Evolutionary conservation across 2,888 invertebrate species (phyloP), one percentile per base, ranked within the genome.

Genomic region (Tachystola acroxantha): DNA sequence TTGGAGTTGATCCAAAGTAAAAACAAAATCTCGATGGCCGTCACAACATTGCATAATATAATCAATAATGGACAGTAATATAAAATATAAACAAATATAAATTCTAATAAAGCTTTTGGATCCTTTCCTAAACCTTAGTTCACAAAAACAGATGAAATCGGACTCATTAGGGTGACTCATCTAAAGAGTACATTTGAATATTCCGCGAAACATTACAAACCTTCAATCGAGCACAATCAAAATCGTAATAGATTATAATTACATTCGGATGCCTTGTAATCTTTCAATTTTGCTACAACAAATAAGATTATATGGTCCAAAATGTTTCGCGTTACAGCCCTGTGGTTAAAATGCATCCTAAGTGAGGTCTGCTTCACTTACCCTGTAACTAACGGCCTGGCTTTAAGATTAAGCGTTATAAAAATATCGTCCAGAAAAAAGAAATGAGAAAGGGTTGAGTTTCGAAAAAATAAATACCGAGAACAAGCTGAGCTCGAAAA

Each of bases 311-410:
- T 53, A 56, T 39, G 52, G 41, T 48, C 39, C 36, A 46, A 50
- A 45, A 48, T 35, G 35, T 39, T 42, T 19, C 7, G 20, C 34
- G 40, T 47, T 42, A 36, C 64, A 70, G 52, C 74, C 76, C 72
- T 76, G 48, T 72, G 51, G 63, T 76, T 77, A 74, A 72, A 70
- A 68, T 56, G 59, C 62, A 65, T 69, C 64, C 60, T 64, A 67
- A 68, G 68, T 68, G 57, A 64, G 64, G 58, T 64, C 62, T 56
- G 56, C 53, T 60, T 66, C 61, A 66, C 65, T 64, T 64, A 52
- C 53, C 54, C 60, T 53, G 55, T 61, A 64, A 67, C 65, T 63
- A 64, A 71, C 64, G 62, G 63, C 60, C 45, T 44, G 57, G 48
- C 53, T 53, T 58, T 50, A 53, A 71, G 64, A 68, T 72, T 71